A percentile compares a stretch with the other conserved stretches of the same genome.
Evolutionary conservation across 2,113 vertebrate species (phyloP).

Genomic region (Halichoerus grypus): DNA sequence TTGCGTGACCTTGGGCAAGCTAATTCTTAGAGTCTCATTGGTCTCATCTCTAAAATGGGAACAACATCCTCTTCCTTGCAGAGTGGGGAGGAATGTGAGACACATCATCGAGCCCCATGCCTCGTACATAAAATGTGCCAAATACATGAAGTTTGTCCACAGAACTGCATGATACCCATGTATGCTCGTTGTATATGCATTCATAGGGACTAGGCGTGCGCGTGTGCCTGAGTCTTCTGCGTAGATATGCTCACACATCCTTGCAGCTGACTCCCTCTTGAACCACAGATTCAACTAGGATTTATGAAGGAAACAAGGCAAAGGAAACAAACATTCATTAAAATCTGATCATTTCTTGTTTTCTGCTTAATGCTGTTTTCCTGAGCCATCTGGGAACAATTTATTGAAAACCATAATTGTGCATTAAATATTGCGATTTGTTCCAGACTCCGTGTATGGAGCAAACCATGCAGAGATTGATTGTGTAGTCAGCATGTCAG

Average conservation of each 20-base stretch:
- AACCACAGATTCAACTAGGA: background rate
- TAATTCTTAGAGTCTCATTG: background rate
- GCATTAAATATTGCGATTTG: conserved; percentile 63
- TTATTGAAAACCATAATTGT: conserved; percentile 62
- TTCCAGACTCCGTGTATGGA: background rate
- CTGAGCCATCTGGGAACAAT: conserved; percentile 72
- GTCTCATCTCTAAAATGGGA: background rate
- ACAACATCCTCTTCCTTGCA: fast-evolving
- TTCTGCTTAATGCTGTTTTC: conserved; percentile 20
- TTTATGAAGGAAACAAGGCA: conserved; percentile 45
- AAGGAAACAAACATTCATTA: conserved; percentile 65
- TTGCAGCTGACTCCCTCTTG: background rate
- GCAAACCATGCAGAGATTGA: background rate
- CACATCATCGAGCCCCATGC: fast-evolving
- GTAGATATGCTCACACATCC: fast-evolving
- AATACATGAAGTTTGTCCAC: fast-evolving
- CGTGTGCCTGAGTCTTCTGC: fast-evolving
- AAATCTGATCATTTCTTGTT: conserved; percentile 64
- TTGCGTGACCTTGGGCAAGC: background rate
- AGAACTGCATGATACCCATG: fast-evolving
- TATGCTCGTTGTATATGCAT: fast-evolving
- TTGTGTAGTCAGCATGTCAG: background rate
- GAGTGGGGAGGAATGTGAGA: background rate
- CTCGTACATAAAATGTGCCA: background rate
- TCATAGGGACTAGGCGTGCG: fast-evolving